Evolutionary conservation across 2,888 invertebrate species (phyloP).

Genomic region (Stegana nigrithorax): DNA sequence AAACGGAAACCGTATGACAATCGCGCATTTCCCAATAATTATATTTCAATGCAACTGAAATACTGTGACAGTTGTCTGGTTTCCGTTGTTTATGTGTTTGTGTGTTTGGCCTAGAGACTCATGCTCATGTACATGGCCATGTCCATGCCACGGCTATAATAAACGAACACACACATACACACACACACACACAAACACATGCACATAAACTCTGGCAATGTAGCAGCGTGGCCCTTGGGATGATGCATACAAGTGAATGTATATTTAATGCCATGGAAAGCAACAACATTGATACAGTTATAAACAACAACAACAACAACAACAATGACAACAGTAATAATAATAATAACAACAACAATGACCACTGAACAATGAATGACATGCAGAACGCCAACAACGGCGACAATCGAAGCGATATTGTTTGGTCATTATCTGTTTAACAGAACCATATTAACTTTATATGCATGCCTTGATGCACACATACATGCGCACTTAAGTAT

Average conservation of each 20-base stretch:
- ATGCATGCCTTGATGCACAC: slow-evolving; percentile 35
- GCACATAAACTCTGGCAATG: slow-evolving; percentile 10
- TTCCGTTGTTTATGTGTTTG: slow-evolving; percentile 40
- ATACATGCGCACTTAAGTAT: neutral
- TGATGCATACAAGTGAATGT: neutral
- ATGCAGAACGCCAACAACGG: neutral
- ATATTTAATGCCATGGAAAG: slow-evolving; percentile 8
- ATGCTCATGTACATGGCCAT: too few relatives aligned
- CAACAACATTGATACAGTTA: slow-evolving; percentile 41
- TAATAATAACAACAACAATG: neutral
- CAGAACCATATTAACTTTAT: slow-evolving; percentile 56
- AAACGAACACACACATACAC: slow-evolving; percentile 17
- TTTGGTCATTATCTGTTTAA: slow-evolving; percentile 62
- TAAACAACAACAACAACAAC: slow-evolving; percentile 36
- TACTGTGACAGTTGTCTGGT: slow-evolving; percentile 55
- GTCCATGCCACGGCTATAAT: too few relatives aligned
- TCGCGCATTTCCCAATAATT: slow-evolving; percentile 65
- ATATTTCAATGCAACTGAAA: slow-evolving; percentile 64
- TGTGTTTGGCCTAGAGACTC: too few relatives aligned
- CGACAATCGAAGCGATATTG: slow-evolving; percentile 18
- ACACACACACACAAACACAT: neutral
- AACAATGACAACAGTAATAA: slow-evolving; percentile 3
- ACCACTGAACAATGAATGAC: neutral
- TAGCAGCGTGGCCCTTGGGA: too few relatives aligned
- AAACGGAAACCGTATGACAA: slow-evolving; percentile 60